Evolutionary conservation across 2,888 invertebrate species (phyloP).

Genomic region (Cephonodes hylas): DNA sequence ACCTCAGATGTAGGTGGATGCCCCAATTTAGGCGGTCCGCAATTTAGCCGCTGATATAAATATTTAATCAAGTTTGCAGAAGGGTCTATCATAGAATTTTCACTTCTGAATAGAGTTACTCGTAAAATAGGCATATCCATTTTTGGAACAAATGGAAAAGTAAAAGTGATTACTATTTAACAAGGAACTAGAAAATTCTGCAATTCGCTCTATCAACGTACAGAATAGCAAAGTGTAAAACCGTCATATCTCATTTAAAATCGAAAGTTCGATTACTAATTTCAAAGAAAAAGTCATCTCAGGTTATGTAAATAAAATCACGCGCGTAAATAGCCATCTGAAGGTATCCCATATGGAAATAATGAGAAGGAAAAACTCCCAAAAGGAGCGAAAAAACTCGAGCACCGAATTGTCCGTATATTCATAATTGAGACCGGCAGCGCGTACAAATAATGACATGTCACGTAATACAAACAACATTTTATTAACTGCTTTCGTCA

Average conservation of each 20-base stretch:
- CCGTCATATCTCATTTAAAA: neutral
- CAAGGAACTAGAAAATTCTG: too few species aligned
- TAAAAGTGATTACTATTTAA: too few species aligned
- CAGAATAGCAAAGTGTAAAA: too few species aligned
- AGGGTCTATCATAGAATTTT: neutral
- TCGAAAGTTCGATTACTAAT: slow-evolving; percentile 1
- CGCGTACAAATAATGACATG: slow-evolving; percentile 28
- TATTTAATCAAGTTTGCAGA: slow-evolving; percentile 21
- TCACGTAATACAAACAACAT: slow-evolving; percentile 28
- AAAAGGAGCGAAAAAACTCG: slow-evolving; percentile 20
- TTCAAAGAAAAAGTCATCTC: slow-evolving; percentile 6
- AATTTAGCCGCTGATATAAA: slow-evolving; percentile 25
- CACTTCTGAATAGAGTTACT: neutral
- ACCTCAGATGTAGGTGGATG: slow-evolving; percentile 5
- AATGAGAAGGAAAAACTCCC: slow-evolving; percentile 14
- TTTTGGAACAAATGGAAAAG: too few species aligned
- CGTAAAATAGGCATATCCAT: too few species aligned
- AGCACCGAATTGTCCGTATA: slow-evolving; percentile 12
- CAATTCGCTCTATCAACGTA: too few species aligned
- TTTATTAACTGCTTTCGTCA: slow-evolving; percentile 16
- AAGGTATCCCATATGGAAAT: slow-evolving; percentile 21
- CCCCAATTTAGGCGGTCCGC: slow-evolving; percentile 25
- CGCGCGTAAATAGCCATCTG: slow-evolving; percentile 24
- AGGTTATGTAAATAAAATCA: slow-evolving; percentile 29
- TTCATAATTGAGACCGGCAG: slow-evolving; percentile 29